Percentiles rank a stretch among this genome's conserved stretches.
Evolutionary conservation across 1,140 invertebrate species (phyloP).

Genomic region (Protaetia brevitarsis): DNA sequence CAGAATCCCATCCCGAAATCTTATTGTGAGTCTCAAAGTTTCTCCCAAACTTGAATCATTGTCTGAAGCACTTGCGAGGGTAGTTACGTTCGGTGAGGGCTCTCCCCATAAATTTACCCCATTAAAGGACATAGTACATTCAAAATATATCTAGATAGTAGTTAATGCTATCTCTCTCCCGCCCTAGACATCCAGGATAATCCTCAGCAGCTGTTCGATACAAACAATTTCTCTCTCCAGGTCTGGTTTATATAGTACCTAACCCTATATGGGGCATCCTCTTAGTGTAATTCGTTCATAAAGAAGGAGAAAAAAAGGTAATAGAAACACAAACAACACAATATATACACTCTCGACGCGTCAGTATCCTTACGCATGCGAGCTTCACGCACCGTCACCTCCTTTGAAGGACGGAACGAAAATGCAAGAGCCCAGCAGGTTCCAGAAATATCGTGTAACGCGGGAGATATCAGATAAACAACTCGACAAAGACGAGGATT

Average conservation of each 20-base stretch:
- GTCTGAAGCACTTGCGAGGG: background rate
- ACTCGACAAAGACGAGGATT: no score
- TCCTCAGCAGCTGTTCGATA: background rate
- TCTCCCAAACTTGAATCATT: conserved; percentile 13
- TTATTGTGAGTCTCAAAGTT: background rate
- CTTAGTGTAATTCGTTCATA: no score
- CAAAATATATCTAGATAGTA: background rate
- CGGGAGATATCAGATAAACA: no score
- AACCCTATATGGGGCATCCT: background rate
- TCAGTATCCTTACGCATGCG: no score
- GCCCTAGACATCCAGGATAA: background rate
- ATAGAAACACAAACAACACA: no score
- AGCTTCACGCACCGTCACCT: no score
- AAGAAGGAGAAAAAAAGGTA: no score
- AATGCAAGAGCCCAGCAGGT: no score
- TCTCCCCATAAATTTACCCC: conserved; percentile 14
- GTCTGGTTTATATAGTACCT: no score
- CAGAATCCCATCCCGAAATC: background rate
- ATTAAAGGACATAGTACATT: conserved; percentile 6
- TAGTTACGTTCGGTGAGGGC: background rate
- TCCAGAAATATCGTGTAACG: no score
- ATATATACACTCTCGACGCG: no score
- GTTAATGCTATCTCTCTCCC: background rate
- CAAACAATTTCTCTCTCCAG: background rate
- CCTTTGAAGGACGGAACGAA: no score